A percentile compares a stretch with the other conserved stretches of the same genome.
These are phyloP conservation scores for Bombycilla garrulus DNA, from an alignment of 2,113 vertebrate species.

Conservation along the genomic window DNA sequence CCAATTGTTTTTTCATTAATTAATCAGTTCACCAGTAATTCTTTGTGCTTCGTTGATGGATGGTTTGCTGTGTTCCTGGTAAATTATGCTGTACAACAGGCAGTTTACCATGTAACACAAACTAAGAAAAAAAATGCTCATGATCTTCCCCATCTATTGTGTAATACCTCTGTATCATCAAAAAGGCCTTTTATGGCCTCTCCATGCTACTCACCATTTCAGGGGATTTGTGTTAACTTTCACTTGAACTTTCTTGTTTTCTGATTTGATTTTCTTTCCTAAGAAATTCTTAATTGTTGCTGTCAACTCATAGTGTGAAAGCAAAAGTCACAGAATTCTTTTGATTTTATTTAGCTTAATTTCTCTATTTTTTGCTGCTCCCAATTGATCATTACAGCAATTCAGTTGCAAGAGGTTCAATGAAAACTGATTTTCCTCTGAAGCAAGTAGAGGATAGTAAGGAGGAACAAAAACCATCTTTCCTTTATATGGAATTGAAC, in stretches of 20 bases:
- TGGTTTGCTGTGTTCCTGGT: not conserved
- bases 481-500: not conserved
- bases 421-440: not conserved
- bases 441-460: not conserved
- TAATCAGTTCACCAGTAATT: not conserved
- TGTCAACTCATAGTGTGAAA: not conserved
- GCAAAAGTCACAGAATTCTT: not conserved
- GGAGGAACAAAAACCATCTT: not conserved
- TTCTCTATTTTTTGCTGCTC: not conserved
- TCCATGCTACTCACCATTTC: not conserved
- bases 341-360: not conserved
- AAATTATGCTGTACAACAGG: not conserved
- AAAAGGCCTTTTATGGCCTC: not conserved
- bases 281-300: not conserved
- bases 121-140: not conserved
- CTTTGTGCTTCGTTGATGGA: not conserved
- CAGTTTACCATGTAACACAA: not conserved
- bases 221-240: not conserved
- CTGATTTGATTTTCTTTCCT: not conserved
- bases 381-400: not conserved
- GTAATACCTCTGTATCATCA: not conserved
- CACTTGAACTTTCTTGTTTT: not conserved
- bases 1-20: not conserved
- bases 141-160: not conserved
- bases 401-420: not conserved